Percentiles rank a stretch among this genome's conserved stretches.
Evolutionary conservation across 2,888 invertebrate species (phyloP).

Genomic region (Acrobasis consociella): DNA sequence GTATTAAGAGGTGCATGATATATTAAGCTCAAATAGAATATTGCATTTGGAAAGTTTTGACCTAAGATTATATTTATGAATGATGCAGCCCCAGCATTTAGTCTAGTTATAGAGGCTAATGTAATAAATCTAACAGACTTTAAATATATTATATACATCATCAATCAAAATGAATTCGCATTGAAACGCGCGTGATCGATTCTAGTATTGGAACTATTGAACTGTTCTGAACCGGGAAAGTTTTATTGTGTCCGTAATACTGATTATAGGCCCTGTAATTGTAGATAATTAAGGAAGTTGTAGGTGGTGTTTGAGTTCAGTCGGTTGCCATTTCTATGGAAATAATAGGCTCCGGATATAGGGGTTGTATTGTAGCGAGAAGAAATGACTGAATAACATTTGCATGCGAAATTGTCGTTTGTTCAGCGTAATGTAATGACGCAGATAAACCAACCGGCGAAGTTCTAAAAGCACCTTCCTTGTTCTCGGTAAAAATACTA

Average conservation of each 20-base stretch:
- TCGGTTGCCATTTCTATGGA: conserved; percentile 22
- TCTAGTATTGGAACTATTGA: not conserved
- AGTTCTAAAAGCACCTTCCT: conserved; percentile 22
- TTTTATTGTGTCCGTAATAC: not conserved
- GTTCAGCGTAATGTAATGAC: conserved; percentile 47
- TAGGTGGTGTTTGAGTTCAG: not conserved
- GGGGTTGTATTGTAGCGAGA: conserved; percentile 17
- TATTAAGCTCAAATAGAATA: not conserved
- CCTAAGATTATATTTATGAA: not conserved
- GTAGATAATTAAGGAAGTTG: conserved; percentile 4
- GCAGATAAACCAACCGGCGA: conserved; percentile 37
- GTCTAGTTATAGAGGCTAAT: not conserved
- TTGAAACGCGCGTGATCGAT: conserved; percentile 6
- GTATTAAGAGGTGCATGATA: no score
- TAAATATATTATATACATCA: conserved; percentile 3
- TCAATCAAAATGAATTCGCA: conserved; percentile 12
- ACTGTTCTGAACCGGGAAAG: conserved; percentile 1
- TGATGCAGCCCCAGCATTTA: not conserved
- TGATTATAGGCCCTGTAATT: conserved; percentile 17
- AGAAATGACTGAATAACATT: conserved; percentile 40
- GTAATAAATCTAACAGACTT: not conserved
- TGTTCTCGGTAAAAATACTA: conserved; percentile 3
- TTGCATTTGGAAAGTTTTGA: not conserved
- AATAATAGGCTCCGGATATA: not conserved
- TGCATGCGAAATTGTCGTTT: conserved; percentile 46